These are phyloP conservation scores for Dryobotodes eremita DNA, from an alignment of 2,888 invertebrate genomes.

Conservation along the genomic window DNA sequence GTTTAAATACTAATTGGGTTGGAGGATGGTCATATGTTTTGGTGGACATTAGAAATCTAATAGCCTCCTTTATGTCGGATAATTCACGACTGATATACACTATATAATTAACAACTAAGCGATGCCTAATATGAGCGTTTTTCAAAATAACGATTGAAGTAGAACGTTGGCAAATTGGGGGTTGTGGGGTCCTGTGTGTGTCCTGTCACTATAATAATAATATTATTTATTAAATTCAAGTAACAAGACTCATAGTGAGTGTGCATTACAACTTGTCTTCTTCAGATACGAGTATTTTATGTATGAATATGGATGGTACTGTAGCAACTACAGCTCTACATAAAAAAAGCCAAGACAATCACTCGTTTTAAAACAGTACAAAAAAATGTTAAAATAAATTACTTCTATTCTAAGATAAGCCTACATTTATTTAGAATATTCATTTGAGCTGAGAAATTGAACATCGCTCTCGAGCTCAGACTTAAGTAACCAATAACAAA, in stretches of 20 bases:
- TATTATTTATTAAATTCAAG: no score
- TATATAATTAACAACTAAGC: neutral
- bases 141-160: neutral
- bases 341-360: neutral
- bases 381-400: slow-evolving; percentile 48
- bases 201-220: neutral
- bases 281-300: neutral
- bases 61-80: neutral
- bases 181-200: no score
- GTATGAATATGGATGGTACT: neutral
- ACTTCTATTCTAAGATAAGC: slow-evolving; percentile 53
- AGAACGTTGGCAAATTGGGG: neutral
- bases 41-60: neutral
- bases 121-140: neutral
- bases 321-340: neutral
- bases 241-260: no score
- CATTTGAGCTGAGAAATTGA: slow-evolving; percentile 64
- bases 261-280: neutral
- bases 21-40: neutral
- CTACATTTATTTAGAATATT: slow-evolving; percentile 60
- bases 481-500: slow-evolving; percentile 64
- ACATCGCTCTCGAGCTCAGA: slow-evolving; percentile 51
- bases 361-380: slow-evolving; percentile 18
- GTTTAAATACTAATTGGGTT: slow-evolving; percentile 54
- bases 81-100: neutral